Evolutionary conservation across 2,797 vertebrate species (phyloP), one percentile per base, ranked within the genome.

Genomic region (Hafferia zeledoni): DNA sequence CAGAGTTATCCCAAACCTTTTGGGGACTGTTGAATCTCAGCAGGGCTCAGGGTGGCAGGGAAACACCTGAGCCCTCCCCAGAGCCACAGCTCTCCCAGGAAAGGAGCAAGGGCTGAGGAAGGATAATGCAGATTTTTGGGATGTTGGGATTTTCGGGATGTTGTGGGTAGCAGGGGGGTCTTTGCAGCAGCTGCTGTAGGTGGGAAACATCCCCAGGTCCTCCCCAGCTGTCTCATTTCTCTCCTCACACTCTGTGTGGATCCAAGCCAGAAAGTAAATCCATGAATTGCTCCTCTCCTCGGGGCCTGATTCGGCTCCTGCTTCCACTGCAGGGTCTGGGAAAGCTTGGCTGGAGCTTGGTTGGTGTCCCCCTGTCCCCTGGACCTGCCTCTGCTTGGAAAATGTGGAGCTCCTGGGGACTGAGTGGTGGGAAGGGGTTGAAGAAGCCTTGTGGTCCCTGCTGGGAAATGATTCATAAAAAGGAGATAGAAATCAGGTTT

Each of bases 281-380:
- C 80, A 83, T 85, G 85, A 90, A 90, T 77, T 88, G 79, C 84
- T 94, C 47, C 43, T 78, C 53, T 88, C 30, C 80, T 52, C 69
- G 15, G 78, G 39, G 37, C 53, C 74, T 49, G 85, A 47, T 87
- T 5, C 90, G 53, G 63, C 4, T 76, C 25, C 33, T 0, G 6
- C 44, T 86, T 8, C 61, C 39, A 2, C 64, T 22, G 43, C 0
- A 3, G 41, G 35, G 15, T 35, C 1, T 2, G 41, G 61, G 23
- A 41, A n/a, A 68, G 78, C 78, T 56, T 10, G 44, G 64, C 81
- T 56, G 81, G 79, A 83, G 31, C 37, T 37, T 37, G 37, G 37
- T 37, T 37, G 37, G 37, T 10, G 17, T 25, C 3, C 31, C 41
- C 31, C 8, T 11, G 27, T 14, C 5, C 53, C 37, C 67, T 13